Conservation (phyloP, 2,797 vertebrate genomes). For the Labroides dimidiatus region DNA sequence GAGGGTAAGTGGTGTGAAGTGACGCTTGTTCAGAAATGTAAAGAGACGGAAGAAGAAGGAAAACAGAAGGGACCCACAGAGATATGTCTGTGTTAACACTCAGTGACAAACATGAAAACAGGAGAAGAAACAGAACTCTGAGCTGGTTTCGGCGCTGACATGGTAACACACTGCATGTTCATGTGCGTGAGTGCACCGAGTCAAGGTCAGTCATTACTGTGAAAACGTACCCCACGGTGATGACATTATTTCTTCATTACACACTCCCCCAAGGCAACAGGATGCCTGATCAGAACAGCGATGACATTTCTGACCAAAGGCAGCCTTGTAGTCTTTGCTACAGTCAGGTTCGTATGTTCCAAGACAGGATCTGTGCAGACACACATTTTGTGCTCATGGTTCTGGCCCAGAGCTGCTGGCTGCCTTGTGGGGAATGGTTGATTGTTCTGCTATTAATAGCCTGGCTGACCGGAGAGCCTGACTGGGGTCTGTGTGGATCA, state of each 20-base stretch:
- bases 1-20: not conserved
- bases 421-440: constrained; percentile 67
- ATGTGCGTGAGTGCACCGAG: not conserved
- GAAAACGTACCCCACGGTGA: constrained; percentile 10
- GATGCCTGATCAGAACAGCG: not conserved
- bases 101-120: no score
- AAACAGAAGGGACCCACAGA: not conserved
- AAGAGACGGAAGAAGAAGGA: not conserved
- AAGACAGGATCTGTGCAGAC: constrained; percentile 7
- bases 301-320: constrained; percentile 26
- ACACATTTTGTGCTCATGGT: constrained; percentile 23
- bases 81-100: constrained; percentile 4
- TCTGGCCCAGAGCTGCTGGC: constrained; percentile 51
- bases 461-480: constrained; percentile 51
- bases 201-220: constrained; percentile 22
- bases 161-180: not conserved
- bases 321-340: constrained; percentile 24
- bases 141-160: not conserved
- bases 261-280: not conserved
- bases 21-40: constrained; percentile 9
- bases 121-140: no score
- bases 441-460: constrained; percentile 82
- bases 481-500: constrained; percentile 62
- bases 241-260: constrained; percentile 6
- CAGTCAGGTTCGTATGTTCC: constrained; percentile 5